Conservation (phyloP, 37 sponge, comb jelly and placozoan genomes). For the Geodia barretti region DNA sequence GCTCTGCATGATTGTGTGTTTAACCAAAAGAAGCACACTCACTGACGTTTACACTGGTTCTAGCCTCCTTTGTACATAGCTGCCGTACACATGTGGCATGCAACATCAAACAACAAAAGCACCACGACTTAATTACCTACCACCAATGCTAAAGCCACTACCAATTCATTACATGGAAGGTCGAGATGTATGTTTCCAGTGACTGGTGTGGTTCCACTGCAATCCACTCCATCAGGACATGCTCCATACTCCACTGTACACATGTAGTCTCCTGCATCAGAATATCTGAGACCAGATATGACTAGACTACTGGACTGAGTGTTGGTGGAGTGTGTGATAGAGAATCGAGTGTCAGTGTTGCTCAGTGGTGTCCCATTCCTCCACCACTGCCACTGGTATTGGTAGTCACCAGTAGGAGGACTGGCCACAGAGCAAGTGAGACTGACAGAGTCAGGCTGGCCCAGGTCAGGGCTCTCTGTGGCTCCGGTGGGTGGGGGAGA, state of each 20-base stretch:
- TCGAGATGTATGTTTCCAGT: not conserved
- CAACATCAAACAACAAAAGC: no score
- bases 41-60: no score
- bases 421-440: slow-evolving; percentile 33
- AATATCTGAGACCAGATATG: slow-evolving; percentile 14
- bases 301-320: slow-evolving; percentile 30
- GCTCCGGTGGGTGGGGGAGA: not conserved
- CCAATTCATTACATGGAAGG: no score
- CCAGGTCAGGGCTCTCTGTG: not conserved
- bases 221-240: not conserved
- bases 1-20: no score
- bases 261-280: slow-evolving; percentile 23
- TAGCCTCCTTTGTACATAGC: no score
- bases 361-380: not conserved
- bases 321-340: slow-evolving; percentile 21
- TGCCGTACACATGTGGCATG: no score
- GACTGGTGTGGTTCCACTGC: slow-evolving; percentile 3
- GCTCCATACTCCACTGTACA: slow-evolving; percentile 12
- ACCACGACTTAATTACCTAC: no score
- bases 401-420: slow-evolving; percentile 7
- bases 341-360: not conserved
- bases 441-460: not conserved
- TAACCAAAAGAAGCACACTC: no score
- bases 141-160: no score
- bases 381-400: slow-evolving; percentile 40